A percentile compares a stretch with the other conserved stretches of the same genome.
phyloP scores from a whole-genome alignment of 2,113 vertebrate genomes.

The Takifugu flavidus region DNA sequence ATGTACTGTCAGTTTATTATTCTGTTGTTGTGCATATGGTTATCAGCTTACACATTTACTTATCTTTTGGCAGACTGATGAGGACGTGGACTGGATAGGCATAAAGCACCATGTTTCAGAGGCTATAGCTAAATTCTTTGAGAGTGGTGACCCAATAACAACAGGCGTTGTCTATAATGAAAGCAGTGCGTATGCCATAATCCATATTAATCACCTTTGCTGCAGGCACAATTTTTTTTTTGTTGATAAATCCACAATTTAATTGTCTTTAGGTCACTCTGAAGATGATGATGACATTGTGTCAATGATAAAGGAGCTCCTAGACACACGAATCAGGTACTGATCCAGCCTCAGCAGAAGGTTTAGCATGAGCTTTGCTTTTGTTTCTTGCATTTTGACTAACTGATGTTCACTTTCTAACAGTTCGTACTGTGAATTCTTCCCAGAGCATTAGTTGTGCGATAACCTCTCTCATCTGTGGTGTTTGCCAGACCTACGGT shows the following conservation, averaged over 20 bases:
- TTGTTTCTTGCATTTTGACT: too few species aligned
- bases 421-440: too few species aligned
- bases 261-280: conserved; percentile 56
- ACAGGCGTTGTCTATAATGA: conserved; percentile 64
- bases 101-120: conserved; percentile 70
- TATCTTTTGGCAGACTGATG: conserved; percentile 63
- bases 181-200: conserved; percentile 66
- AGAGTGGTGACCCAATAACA: conserved; percentile 73
- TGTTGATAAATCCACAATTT: background rate
- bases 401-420: too few species aligned
- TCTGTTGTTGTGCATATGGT: background rate
- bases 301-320: conserved; percentile 80
- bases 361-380: too few species aligned
- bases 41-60: background rate
- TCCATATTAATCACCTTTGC: background rate
- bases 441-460: too few species aligned
- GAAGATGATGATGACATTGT: conserved; percentile 81
- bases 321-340: conserved; percentile 80
- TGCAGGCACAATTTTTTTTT: too few species aligned
- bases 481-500: conserved; percentile 72
- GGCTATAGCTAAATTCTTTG: conserved; percentile 72
- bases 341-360: background rate
- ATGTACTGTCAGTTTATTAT: background rate
- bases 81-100: conserved; percentile 74
- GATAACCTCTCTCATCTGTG: background rate